phyloP scores from a whole-genome alignment of 1,140 invertebrate genomes.

The Manduca sexta region DNA sequence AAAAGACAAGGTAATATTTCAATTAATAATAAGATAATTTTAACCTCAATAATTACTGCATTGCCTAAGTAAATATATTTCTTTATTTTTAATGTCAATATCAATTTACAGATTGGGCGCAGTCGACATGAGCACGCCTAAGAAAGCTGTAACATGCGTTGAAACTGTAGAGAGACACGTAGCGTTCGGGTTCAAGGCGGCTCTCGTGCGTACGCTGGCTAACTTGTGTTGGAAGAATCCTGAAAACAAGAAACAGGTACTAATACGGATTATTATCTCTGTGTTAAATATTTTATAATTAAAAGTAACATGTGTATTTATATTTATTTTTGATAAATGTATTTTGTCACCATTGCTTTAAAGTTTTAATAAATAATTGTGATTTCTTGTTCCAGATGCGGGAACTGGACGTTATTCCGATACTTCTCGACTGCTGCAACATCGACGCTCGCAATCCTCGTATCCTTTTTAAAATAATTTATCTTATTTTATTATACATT shows the following conservation, averaged over 20 bases:
- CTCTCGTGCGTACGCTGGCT: constrained; percentile 80
- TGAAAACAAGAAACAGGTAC: constrained; percentile 80
- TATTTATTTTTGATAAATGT: too few relatives aligned
- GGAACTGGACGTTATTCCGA: constrained; percentile 80
- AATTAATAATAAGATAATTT: constrained; percentile 79
- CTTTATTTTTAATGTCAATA: too few relatives aligned
- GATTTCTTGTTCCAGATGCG: constrained; percentile 54
- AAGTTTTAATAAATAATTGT: not conserved
- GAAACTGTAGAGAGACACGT: constrained; percentile 68
- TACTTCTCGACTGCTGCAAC: constrained; percentile 85
- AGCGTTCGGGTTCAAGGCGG: constrained; percentile 82
- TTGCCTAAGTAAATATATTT: too few relatives aligned
- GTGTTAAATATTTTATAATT: too few relatives aligned
- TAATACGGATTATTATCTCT: too few relatives aligned
- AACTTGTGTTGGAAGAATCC: constrained; percentile 80
- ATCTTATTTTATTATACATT: too few relatives aligned
- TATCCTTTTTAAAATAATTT: constrained; percentile 71
- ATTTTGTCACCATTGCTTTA: too few relatives aligned
- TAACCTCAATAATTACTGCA: not conserved
- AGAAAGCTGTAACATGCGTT: constrained; percentile 50
- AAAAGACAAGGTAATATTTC: constrained; percentile 59
- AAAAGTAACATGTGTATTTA: too few relatives aligned
- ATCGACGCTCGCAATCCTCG: constrained; percentile 88
- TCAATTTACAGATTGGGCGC: constrained; percentile 47
- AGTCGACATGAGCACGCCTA: constrained; percentile 54